A percentile compares a stretch with the other conserved stretches of the same genome.
These are phyloP conservation scores for Mus musculus DNA, from an alignment of 2,113 vertebrate species.

Conservation along the genomic window GRCm39 chr15:78181501-78182000, in stretches of 20 bases:
- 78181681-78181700: too few species aligned
- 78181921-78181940: not conserved
- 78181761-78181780: not conserved
- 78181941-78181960: not conserved
- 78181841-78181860: too few species aligned
- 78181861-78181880: not conserved
- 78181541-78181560: not conserved
- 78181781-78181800: not conserved
- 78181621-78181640: not conserved
- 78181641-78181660: not conserved
- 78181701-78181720: not conserved
- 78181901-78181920: not conserved
- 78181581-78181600: not conserved
- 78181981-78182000: fast-evolving
- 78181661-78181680: too few species aligned
- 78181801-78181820: not conserved
- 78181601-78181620: not conserved
- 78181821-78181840: not conserved
- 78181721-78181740: not conserved
- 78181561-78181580: too few species aligned
- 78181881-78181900: too few species aligned
- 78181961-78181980: not conserved
- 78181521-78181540: not conserved
- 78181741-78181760: not conserved
- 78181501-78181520: not conserved